Evolutionary conservation across 2,797 vertebrate species (phyloP).

Genomic region (Balearica regulorum): DNA sequence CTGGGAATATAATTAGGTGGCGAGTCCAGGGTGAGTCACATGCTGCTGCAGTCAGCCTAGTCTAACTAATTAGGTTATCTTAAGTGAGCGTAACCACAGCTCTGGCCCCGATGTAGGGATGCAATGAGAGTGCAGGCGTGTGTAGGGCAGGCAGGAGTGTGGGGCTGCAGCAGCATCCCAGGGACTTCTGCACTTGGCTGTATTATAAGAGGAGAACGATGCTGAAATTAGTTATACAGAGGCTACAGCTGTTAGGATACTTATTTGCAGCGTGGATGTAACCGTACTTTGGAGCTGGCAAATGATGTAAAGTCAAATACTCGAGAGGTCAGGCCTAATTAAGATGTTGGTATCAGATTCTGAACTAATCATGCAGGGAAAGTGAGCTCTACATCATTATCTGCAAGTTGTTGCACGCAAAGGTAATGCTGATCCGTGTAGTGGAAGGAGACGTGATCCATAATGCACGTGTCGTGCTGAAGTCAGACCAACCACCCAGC

Average conservation of each 20-base stretch:
- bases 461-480: neutral
- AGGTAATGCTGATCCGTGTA: fast-evolving
- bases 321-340: conserved; percentile 26
- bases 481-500: neutral
- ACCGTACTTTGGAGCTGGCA: neutral
- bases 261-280: neutral
- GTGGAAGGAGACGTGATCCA: neutral
- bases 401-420: neutral
- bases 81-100: neutral
- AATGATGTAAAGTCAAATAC: neutral
- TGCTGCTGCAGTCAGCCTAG: neutral
- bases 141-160: neutral
- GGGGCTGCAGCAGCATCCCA: neutral
- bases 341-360: neutral
- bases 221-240: neutral
- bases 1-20: neutral
- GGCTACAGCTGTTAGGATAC: neutral
- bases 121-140: fast-evolving
- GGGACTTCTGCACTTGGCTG: neutral
- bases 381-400: neutral
- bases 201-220: neutral
- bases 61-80: neutral
- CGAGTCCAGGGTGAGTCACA: neutral
- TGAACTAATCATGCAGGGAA: neutral
- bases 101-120: neutral